A percentile compares a stretch with the other conserved stretches of the same genome.
Conservation (phyloP, 2,113 vertebrate species). For the Gracilinanus agilis region DNA sequence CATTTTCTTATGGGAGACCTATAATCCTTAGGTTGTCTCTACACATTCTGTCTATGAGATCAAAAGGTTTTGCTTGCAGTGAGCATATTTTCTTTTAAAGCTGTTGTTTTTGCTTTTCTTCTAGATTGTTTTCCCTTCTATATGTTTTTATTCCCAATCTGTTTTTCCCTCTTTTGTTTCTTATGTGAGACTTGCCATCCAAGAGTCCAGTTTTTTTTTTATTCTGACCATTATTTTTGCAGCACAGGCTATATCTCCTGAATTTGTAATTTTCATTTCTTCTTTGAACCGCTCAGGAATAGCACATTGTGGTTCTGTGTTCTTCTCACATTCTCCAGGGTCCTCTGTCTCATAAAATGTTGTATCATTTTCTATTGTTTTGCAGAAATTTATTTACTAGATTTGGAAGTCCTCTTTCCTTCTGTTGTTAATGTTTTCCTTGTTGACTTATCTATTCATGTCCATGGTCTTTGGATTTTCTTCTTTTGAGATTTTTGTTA, state of each 20-base stretch:
- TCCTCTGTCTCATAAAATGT: neutral
- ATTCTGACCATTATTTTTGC: neutral
- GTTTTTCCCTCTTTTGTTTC: neutral
- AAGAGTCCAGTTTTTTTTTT: neutral
- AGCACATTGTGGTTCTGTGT: neutral
- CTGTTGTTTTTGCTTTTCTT: neutral
- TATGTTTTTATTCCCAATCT: neutral
- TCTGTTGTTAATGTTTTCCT: neutral
- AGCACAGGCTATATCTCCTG: neutral
- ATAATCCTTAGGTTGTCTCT: neutral
- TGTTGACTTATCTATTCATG: neutral
- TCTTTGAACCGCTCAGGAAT: neutral
- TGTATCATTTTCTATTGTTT: neutral
- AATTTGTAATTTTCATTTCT: neutral
- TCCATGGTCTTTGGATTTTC: neutral
- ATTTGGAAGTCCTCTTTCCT: neutral
- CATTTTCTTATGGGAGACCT: neutral
- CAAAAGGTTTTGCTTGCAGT: neutral
- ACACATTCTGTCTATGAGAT: neutral
- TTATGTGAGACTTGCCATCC: neutral
- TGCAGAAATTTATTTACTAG: neutral
- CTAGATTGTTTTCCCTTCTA: neutral
- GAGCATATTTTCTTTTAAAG: neutral
- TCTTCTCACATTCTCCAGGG: neutral
- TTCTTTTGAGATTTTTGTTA: conserved; percentile 2